phyloP scores from a whole-genome alignment of 1,140 invertebrate species.

The Drosophila burlai region DNA sequence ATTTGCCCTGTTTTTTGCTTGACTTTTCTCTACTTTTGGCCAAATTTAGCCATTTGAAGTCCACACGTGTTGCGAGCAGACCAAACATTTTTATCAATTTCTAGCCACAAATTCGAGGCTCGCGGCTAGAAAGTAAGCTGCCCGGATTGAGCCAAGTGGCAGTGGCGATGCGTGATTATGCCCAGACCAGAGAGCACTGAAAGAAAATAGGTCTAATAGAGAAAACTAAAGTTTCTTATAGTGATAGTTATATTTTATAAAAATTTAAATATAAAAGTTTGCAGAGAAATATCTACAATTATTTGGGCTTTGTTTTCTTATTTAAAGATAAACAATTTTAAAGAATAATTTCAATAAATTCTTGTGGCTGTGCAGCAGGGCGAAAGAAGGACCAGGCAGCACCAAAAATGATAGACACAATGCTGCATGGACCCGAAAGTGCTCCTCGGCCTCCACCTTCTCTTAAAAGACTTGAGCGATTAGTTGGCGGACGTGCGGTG shows the following conservation, averaged over 20 bases:
- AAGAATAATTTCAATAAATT: too few species aligned
- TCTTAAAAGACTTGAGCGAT: conserved; percentile 78
- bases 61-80: conserved; percentile 29
- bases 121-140: conserved; percentile 56
- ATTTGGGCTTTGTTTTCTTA: too few species aligned
- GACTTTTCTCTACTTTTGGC: conserved; percentile 1
- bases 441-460: conserved; percentile 29
- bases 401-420: conserved; percentile 47
- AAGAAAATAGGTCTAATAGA: neutral
- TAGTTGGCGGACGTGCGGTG: conserved; percentile 74
- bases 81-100: conserved; percentile 74
- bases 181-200: neutral
- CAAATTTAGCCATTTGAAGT: conserved; percentile 64
- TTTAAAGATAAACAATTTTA: neutral
- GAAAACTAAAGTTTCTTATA: neutral
- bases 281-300: neutral
- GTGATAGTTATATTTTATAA: neutral
- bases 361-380: neutral
- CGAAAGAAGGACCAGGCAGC: neutral
- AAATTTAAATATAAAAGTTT: neutral
- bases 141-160: conserved; percentile 71
- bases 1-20: neutral
- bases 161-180: conserved; percentile 58
- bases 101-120: conserved; percentile 19
- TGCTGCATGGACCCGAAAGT: conserved; percentile 66